Evolutionary conservation across 2,113 vertebrate genomes (phyloP).

Genomic region (Phycodurus eques): DNA sequence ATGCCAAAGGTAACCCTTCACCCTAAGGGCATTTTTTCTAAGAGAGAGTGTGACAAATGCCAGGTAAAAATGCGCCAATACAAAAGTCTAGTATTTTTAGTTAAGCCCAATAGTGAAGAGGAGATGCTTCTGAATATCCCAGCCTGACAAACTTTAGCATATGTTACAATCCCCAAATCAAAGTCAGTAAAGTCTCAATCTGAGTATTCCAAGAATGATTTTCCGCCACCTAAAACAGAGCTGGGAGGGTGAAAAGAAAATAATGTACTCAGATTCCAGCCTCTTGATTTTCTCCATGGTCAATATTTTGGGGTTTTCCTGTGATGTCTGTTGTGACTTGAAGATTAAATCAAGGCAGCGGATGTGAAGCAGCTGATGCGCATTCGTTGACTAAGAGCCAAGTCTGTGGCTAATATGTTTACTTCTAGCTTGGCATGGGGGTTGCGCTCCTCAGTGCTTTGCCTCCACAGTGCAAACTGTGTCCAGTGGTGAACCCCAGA

Average conservation of each 20-base stretch:
- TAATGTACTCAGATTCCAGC: not conserved
- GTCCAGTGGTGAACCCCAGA: conserved; percentile 28
- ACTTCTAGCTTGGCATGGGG: conserved; percentile 23
- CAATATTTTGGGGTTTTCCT: not conserved
- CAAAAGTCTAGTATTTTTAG: not conserved
- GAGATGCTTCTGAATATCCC: not conserved
- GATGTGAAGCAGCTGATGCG: not conserved
- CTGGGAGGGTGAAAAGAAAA: not conserved
- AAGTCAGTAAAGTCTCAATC: not conserved
- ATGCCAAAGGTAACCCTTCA: not conserved
- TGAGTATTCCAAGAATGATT: too few species aligned
- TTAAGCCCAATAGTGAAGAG: not conserved
- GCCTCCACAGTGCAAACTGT: conserved; percentile 16
- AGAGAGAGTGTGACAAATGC: not conserved
- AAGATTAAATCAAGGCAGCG: not conserved
- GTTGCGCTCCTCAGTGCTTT: conserved; percentile 28
- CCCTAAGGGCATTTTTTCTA: not conserved
- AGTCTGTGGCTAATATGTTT: conserved; percentile 24
- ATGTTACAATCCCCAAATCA: not conserved
- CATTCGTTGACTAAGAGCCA: conserved; percentile 21
- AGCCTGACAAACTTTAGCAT: not conserved
- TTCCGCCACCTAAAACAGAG: not conserved
- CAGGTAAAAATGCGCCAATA: not conserved
- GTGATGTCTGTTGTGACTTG: not conserved
- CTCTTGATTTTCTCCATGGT: not conserved